Evolutionary conservation across 2,888 invertebrate species (phyloP).

Genomic region (Callinectes sapidus): DNA sequence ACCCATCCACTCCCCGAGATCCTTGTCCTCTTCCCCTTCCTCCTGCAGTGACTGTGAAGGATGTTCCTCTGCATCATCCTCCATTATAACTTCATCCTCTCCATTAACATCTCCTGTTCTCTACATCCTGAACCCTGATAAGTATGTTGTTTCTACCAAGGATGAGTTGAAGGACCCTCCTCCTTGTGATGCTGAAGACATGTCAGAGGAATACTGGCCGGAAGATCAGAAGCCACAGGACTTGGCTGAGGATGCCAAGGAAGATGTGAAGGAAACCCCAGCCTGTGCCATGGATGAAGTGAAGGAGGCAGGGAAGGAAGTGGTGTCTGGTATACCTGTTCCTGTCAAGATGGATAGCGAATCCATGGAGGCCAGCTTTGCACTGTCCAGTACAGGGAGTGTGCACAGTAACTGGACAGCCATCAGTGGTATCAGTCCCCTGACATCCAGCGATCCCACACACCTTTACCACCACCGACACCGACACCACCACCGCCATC

Average conservation of each 20-base stretch:
- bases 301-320: not conserved
- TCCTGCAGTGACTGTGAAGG: conserved; percentile 1
- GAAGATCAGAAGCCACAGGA: not conserved
- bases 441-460: conserved; percentile 10
- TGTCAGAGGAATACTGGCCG: not conserved
- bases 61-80: not conserved
- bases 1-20: conserved; percentile 9
- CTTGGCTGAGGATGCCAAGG: not conserved
- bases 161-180: not conserved
- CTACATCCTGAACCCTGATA: not conserved
- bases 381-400: conserved; percentile 30
- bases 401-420: conserved; percentile 2
- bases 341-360: not conserved
- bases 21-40: not conserved
- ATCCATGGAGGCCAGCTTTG: not conserved
- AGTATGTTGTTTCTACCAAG: not conserved
- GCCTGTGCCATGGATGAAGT: not conserved
- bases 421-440: conserved; percentile 39
- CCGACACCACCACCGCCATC: not conserved
- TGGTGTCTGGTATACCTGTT: not conserved
- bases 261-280: not conserved
- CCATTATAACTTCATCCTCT: not conserved
- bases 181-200: not conserved
- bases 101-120: not conserved
- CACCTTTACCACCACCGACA: conserved; percentile 19